Evolutionary conservation across 2,113 vertebrate genomes (phyloP), one percentile per base, ranked within the genome.

Genomic region (Paedocypris sp.): DNA sequence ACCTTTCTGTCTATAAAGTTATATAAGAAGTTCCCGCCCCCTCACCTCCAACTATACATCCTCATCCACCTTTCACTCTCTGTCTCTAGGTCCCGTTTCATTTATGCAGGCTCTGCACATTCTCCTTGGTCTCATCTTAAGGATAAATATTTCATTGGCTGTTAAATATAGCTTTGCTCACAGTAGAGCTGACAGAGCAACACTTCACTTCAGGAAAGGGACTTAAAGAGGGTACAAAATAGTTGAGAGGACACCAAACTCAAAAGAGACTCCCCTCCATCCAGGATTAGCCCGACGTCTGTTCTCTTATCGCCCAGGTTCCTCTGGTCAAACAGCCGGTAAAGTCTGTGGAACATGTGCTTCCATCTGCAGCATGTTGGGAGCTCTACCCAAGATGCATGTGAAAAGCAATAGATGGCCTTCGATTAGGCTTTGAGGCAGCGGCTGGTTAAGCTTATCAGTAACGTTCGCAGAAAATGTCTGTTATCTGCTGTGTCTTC

Each of bases 61-160:
- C 32, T 48, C n/a, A 18, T 15, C 23, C 59, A 26, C 23, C 28
- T 43, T 29, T 28, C 61, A 15, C 29, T 57, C 32, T 53, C 57
- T 36, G 42, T 50, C 29, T 57, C 52, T 62, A 53, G 48, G 57
- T 42, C 45, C 12, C 35, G 3, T n/a, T 20, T 13, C 62, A 54
- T 71, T 71, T 71, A 28, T 69, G 70, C 66, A 68, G 66, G 46
- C 70, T 62, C 62, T 61, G 70, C 70, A 72, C 62, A 72, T 69
- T 51, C 61, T 68, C 51, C 62, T 22, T 29, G 47, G 42, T 62
- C 52, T 68, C 51, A 61, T 45, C 57, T 42, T 31, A 51, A 54
- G 52, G 52, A 68, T 72, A 65, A 72, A 72, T 72, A 72, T 72
- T 68, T 72, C 62, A 72, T 72, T 62, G 59, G 69, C 22, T 8